Conservation (phyloP, 2,888 invertebrate species). For the Gordius sp. region DNA sequence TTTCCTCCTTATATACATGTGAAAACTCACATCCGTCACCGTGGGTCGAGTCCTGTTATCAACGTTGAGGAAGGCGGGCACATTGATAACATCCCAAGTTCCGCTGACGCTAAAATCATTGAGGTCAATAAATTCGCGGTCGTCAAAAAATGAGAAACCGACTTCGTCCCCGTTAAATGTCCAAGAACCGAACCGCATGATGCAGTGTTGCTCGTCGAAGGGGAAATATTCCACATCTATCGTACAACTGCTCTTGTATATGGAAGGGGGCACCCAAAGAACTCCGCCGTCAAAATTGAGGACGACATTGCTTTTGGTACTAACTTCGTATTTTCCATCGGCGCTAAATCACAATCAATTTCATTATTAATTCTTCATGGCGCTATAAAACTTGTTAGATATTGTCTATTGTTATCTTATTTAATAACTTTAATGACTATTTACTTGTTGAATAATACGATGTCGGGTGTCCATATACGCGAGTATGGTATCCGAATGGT, state of each 20-base stretch:
- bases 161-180: slow-evolving; percentile 92
- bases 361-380: too few species aligned
- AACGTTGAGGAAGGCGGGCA: slow-evolving; percentile 50
- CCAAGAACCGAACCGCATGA: slow-evolving; percentile 98
- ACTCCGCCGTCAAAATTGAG: slow-evolving; percentile 88
- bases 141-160: slow-evolving; percentile 65
- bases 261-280: slow-evolving; percentile 94
- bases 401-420: too few species aligned
- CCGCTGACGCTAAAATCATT: slow-evolving; percentile 93
- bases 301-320: slow-evolving; percentile 90
- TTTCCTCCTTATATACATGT: slow-evolving; percentile 76
- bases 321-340: slow-evolving; percentile 96
- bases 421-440: too few species aligned
- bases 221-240: slow-evolving; percentile 58
- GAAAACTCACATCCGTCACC: slow-evolving; percentile 81
- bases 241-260: slow-evolving; percentile 94
- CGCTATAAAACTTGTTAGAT: too few species aligned
- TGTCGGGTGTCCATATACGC: slow-evolving; percentile 30
- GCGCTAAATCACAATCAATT: too few species aligned
- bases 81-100: slow-evolving; percentile 90
- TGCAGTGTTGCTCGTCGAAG: slow-evolving; percentile 58
- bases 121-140: slow-evolving; percentile 69
- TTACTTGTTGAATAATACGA: slow-evolving; percentile 30
- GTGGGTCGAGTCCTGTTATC: slow-evolving; percentile 45
- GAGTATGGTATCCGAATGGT: slow-evolving; percentile 30